Percentiles rank a stretch among this genome's conserved stretches.
Evolutionary conservation across 2,797 vertebrate genomes (phyloP).

Genomic region (Triplophysa bombifrons): DNA sequence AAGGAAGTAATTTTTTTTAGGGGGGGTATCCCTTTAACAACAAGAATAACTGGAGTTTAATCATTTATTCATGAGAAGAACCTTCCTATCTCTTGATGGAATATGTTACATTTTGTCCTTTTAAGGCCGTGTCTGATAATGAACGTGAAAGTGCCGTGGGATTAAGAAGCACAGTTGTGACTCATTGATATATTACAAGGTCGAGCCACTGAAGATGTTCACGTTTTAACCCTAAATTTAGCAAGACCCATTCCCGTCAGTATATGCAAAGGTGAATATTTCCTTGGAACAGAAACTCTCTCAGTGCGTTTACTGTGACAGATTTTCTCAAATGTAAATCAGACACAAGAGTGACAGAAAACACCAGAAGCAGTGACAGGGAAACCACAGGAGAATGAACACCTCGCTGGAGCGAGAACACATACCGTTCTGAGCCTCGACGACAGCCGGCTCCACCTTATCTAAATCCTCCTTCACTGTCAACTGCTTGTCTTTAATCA

Average conservation of each 20-base stretch:
- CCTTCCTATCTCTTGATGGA: no score
- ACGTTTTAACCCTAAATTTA: not conserved
- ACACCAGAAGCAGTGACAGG: not conserved
- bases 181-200: not conserved
- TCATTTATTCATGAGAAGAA: no score
- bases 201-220: not conserved
- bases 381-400: not conserved
- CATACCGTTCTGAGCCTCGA: conserved; percentile 97
- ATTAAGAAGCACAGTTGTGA: not conserved
- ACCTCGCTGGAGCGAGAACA: not conserved
- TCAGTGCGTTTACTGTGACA: not conserved
- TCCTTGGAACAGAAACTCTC: not conserved
- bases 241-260: not conserved
- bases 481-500: conserved; percentile 96
- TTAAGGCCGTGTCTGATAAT: not conserved
- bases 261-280: not conserved
- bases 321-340: not conserved
- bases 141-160: not conserved
- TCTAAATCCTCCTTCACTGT: conserved; percentile 94
- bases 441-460: conserved; percentile 97
- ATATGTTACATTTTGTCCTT: no score
- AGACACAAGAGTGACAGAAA: not conserved
- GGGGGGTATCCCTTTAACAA: no score
- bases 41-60: no score
- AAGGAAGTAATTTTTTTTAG: no score